Base-by-base conservation (phyloP, 2,888 invertebrate species). In the Nomada goodeniana region DNA sequence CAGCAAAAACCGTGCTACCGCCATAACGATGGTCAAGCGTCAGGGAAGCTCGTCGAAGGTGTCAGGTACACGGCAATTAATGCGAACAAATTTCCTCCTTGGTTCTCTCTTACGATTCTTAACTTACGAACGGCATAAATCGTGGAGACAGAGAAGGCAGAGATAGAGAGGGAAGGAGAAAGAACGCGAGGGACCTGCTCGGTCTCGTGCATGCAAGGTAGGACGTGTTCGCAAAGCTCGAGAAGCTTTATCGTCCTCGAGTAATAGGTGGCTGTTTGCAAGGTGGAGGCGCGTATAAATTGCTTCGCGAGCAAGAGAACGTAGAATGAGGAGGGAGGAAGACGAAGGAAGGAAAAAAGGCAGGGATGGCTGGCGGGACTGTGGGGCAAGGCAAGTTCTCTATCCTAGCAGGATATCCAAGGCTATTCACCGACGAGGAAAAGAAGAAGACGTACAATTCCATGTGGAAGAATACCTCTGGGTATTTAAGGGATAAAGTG, bases 401-500 rank as follows among this genome's bases (percentile, higher is more conserved):
- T 84, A 88, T 88, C 86, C 83, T 88, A 74, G 63, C 29, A 84
- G 84, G 87, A 87, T 87, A 88, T 88, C 84, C 88, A 76, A 61
- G 80, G 82, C 83, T 82, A 83, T 88, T 83, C 84, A 76, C 80
- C 75, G 72, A 59, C 69, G 72, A 72, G 72, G 82, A 72, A 47
- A 83, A 80, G 82, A 80, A 78, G 79, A 72, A 86, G 76, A 87
- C 82, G 79, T 76, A 88, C 85, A 86, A 88, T 89, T 89, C 83
- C 83, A 77, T 83, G 85, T 36, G 84, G 87, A 85, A 86, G 88
- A 89, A 87, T 89, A 88, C 88, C 87, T 87, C 86, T 84, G 90
- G 89, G 90, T 90, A 90, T 90, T 90, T 90, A 88, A 88, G 83
- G 84, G 85, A 89, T 89, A 89, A 90, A 89, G 83, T 86, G 83